Base-by-base conservation (phyloP, 2,113 vertebrate genomes). In the Rhynchopsitta pachyrhyncha region DNA sequence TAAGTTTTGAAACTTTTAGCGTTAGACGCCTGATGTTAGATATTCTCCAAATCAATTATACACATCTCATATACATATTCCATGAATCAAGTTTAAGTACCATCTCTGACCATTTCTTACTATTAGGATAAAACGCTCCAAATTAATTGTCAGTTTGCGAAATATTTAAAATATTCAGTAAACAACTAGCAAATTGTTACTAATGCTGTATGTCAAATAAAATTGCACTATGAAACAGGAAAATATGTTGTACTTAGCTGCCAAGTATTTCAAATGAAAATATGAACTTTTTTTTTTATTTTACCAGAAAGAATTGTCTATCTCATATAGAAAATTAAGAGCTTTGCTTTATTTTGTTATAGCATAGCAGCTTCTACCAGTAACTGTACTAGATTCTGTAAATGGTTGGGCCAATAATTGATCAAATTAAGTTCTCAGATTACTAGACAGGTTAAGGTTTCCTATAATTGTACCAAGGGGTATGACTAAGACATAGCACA, bases 331-430 rank as follows among this genome's bases (percentile, higher is more conserved):
- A 92, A 88, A 67, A 64, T 9, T 9, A 11, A 82, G 41, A 91
- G 44, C 49, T 44, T 82, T 92, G 87, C 62, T 88, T 94, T 94
- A 86, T 94, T 95, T 91, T 47, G 60, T 92, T 94, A 59, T 17
- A 78, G 17, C 63, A 67, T 60, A 90, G 24, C 22, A 85, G 28
- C 44, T 95, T 89, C 84, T 91, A 41, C 74, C 50, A 70, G 59
- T 73, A 91, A 86, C 37, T 57, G 31, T 14, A 70, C 63, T 49
- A 42, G 37, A 64, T 60, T 80, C 53, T 76, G 17, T 70, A 81
- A 92, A 68, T 59, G 37, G 4, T 28, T 13, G 63, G 39, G 14
- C 17, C 35, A 86, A 63, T 20, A 80, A 11, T 8, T 33, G 46
- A 24, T 86, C 68, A 96, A 92, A 70, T 91, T 59, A 90, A 92